These are phyloP conservation scores for Synergus itoensis DNA, from an alignment of 2,888 invertebrate species.

Conservation along the genomic window DNA sequence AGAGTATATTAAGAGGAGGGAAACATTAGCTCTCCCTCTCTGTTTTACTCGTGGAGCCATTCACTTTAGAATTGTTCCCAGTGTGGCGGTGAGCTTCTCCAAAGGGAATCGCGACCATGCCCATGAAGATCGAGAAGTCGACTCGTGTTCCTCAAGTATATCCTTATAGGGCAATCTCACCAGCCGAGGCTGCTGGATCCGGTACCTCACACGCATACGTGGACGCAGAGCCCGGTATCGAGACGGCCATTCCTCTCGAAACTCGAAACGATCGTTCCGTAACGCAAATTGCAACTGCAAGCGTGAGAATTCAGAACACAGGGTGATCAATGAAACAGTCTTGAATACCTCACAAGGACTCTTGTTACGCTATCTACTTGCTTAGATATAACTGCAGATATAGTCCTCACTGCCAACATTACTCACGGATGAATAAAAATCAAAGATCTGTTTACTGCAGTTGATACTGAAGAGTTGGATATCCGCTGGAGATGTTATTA, in stretches of 20 bases:
- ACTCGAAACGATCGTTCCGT: neutral
- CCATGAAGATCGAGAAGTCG: conserved; percentile 52
- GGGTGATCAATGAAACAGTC: conserved; percentile 8
- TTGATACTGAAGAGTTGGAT: neutral
- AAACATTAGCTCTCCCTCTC: conserved; percentile 37
- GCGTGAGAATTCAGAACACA: conserved; percentile 30
- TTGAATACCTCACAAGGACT: neutral
- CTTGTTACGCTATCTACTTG: neutral
- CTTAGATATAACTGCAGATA: neutral
- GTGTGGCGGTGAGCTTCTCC: conserved; percentile 39
- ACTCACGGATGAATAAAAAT: neutral
- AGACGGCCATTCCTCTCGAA: conserved; percentile 14
- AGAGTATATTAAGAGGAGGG: conserved; percentile 3
- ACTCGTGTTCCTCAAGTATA: conserved; percentile 51
- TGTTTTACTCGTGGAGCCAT: conserved; percentile 53
- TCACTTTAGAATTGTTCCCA: conserved; percentile 48
- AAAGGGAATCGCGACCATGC: conserved; percentile 50
- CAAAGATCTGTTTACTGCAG: neutral
- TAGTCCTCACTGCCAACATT: neutral
- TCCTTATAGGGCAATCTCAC: conserved; percentile 41
- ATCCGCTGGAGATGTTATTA: too few relatives aligned
- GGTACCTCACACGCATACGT: conserved; percentile 15
- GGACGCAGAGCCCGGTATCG: neutral
- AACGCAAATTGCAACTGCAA: conserved; percentile 15
- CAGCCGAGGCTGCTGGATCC: conserved; percentile 40